A percentile compares a stretch with the other conserved stretches of the same genome.
Evolutionary conservation across 2,888 invertebrate genomes (phyloP).

Genomic region (Heterodera filipjevi): DNA sequence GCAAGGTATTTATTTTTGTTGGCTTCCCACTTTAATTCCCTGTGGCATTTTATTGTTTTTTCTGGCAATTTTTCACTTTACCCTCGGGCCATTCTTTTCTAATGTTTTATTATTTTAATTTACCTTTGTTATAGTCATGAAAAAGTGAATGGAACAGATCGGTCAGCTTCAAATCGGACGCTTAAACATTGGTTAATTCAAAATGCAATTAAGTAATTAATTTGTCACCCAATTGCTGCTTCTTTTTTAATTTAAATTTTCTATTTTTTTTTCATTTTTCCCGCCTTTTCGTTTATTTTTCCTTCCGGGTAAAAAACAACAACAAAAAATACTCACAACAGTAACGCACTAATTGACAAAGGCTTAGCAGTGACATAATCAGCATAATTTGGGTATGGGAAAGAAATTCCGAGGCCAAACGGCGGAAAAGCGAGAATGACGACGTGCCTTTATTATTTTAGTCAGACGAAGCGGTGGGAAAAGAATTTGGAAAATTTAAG

Average conservation of each 20-base stretch:
- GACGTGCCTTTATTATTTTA: not conserved
- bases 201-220: not conserved
- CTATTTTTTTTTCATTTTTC: not conserved
- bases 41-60: not conserved
- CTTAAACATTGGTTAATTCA: not conserved
- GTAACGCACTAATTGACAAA: not conserved
- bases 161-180: conserved; percentile 7
- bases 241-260: not conserved
- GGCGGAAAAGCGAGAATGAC: not conserved
- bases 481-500: not conserved
- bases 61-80: conserved; percentile 18
- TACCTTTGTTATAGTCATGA: conserved; percentile 27
- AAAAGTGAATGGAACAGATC: conserved; percentile 14
- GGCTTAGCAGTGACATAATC: not conserved
- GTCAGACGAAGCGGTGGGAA: not conserved
- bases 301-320: not conserved
- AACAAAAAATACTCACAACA: too few species aligned
- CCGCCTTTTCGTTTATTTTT: not conserved
- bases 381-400: not conserved
- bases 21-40: too few species aligned
- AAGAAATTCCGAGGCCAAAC: not conserved
- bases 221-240: not conserved
- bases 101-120: not conserved
- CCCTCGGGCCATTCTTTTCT: too few species aligned
- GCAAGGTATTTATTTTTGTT: too few species aligned